Percentiles rank a stretch among this genome's conserved stretches.
Evolutionary conservation across 2,888 invertebrate genomes (phyloP).

Genomic region (Drosophila suboccidentalis): DNA sequence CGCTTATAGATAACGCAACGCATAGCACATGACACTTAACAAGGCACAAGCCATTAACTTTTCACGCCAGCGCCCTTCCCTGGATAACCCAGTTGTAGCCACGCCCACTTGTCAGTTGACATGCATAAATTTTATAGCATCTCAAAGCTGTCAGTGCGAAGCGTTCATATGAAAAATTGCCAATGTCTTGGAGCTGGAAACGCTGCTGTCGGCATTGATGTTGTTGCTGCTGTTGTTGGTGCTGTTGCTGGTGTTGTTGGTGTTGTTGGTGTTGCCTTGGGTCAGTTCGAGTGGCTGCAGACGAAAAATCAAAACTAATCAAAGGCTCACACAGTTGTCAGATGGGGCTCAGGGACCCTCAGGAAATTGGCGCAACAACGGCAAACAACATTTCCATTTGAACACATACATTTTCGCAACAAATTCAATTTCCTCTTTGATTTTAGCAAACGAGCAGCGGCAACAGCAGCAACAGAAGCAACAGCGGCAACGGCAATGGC

Average conservation of each 20-base stretch:
- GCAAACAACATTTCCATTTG: constrained; percentile 78
- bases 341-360: constrained; percentile 48
- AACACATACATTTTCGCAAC: constrained; percentile 79
- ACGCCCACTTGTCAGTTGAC: constrained; percentile 66
- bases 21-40: constrained; percentile 60
- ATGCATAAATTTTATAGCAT: constrained; percentile 69
- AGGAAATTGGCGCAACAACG: constrained; percentile 74
- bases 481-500: constrained; percentile 49
- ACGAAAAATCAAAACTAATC: constrained; percentile 71
- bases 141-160: constrained; percentile 48
- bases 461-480: constrained; percentile 30
- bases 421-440: constrained; percentile 81
- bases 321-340: constrained; percentile 56
- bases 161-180: constrained; percentile 68
- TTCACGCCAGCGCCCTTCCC: constrained; percentile 22
- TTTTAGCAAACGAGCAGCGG: constrained; percentile 74
- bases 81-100: neutral
- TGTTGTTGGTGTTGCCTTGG: constrained; percentile 31
- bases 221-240: constrained; percentile 3
- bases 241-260: neutral
- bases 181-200: constrained; percentile 37
- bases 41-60: constrained; percentile 74
- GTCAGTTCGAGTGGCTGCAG: constrained; percentile 48
- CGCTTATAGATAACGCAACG: constrained; percentile 57
- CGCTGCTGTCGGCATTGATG: neutral